Percentiles rank a stretch among this genome's conserved stretches.
phyloP scores from a whole-genome alignment of 2,797 vertebrate genomes.

The Labroides dimidiatus region DNA sequence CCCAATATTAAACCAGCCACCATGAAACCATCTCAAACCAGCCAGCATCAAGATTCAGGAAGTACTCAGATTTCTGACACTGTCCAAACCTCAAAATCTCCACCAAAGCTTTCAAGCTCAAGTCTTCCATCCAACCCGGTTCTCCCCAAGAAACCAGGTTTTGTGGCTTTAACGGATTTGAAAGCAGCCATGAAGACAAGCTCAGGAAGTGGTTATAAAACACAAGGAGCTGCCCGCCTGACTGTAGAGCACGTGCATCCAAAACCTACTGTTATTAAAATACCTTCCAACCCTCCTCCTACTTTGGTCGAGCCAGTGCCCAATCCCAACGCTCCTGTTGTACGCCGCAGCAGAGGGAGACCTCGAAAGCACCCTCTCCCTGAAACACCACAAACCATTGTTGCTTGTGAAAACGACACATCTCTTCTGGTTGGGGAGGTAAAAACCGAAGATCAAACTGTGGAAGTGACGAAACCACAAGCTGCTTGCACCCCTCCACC shows the following conservation, averaged over 20 bases:
- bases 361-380: conserved; percentile 29
- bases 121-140: not conserved
- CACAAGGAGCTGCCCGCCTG: not conserved
- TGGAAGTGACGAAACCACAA: not conserved
- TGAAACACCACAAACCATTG: rapidly evolving
- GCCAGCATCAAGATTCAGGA: not conserved
- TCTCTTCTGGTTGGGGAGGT: not conserved
- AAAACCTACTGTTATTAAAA: not conserved
- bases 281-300: too few species aligned
- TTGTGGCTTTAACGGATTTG: not conserved
- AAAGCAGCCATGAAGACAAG: not conserved
- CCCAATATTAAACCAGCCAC: not conserved
- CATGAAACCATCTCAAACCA: not conserved
- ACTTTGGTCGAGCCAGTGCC: not conserved
- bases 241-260: conserved; percentile 9
- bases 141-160: conserved; percentile 33
- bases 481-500: not conserved
- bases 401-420: not conserved
- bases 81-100: not conserved
- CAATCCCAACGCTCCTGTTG: rapidly evolving
- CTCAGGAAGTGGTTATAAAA: not conserved
- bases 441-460: rapidly evolving
- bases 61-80: not conserved
- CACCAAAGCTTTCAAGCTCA: not conserved
- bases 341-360: conserved; percentile 22